Conservation (phyloP, 2,113 vertebrate species). For the Dasyprocta punctata region DNA sequence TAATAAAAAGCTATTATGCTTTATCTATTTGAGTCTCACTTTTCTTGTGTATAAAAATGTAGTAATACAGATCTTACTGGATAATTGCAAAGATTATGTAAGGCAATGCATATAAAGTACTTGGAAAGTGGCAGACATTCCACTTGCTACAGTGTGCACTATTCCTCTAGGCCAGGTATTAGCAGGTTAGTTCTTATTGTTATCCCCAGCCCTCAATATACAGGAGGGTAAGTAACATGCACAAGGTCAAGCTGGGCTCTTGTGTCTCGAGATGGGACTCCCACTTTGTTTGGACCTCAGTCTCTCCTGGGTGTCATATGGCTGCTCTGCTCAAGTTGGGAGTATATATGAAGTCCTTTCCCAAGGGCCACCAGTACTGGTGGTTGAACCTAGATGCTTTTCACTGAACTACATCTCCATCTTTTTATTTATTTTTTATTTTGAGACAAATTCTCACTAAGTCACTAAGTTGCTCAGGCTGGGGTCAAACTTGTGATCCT, state of each 20-base stretch:
- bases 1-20: neutral
- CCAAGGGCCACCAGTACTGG: neutral
- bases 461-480: neutral
- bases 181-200: neutral
- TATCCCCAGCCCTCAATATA: neutral
- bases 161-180: accelerated
- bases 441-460: neutral
- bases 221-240: neutral
- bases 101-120: neutral
- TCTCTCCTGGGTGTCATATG: accelerated
- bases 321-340: neutral
- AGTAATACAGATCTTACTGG: neutral
- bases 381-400: neutral
- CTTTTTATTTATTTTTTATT: neutral
- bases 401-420: neutral
- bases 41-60: neutral
- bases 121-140: too few relatives aligned
- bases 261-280: accelerated
- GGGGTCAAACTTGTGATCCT: neutral
- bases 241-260: neutral
- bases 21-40: neutral
- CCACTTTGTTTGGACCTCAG: accelerated
- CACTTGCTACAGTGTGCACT: neutral
- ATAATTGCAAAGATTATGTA: neutral
- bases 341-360: neutral